Percentiles rank a stretch among this genome's conserved stretches.
These are phyloP conservation scores for Hyles vespertilio DNA, from an alignment of 1,140 invertebrate species.

Conservation along the genomic window DNA sequence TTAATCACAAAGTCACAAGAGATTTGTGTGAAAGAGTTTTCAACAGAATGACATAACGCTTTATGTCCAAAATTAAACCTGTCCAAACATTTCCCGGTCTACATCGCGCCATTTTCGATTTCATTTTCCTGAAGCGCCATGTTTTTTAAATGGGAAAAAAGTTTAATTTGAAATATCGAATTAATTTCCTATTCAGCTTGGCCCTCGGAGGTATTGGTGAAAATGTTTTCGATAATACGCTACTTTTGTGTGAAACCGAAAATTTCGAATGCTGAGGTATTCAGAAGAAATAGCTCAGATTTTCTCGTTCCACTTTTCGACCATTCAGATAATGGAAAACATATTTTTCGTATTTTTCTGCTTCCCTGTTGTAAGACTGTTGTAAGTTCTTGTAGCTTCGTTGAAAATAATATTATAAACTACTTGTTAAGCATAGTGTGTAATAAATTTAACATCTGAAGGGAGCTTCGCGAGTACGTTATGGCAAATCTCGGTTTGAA, in stretches of 20 bases:
- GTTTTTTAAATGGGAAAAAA: conserved; percentile 5
- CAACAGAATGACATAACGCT: conserved; percentile 17
- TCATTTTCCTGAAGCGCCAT: conserved; percentile 5
- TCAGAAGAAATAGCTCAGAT: too few relatives aligned
- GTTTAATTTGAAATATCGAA: conserved; percentile 12
- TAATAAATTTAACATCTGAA: too few relatives aligned
- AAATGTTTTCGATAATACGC: background rate
- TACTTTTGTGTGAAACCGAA: background rate
- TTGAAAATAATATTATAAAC: too few relatives aligned
- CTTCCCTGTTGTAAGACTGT: too few relatives aligned
- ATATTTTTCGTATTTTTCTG: too few relatives aligned
- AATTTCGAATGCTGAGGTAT: too few relatives aligned
- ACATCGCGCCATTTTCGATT: conserved; percentile 13
- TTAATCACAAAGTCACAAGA: conserved; percentile 16
- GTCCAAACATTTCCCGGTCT: conserved; percentile 21
- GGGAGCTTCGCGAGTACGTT: too few relatives aligned
- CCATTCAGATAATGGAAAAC: too few relatives aligned
- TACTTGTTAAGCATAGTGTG: too few relatives aligned
- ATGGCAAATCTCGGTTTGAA: too few relatives aligned
- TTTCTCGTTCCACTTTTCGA: too few relatives aligned
- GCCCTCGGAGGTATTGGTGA: background rate
- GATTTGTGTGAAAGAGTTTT: conserved; percentile 12
- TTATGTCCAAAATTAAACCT: conserved; percentile 24
- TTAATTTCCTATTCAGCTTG: conserved; percentile 11
- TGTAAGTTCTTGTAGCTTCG: too few relatives aligned